These are phyloP conservation scores for Piaya cayana DNA, from an alignment of 2,113 vertebrate species.

Conservation along the genomic window DNA sequence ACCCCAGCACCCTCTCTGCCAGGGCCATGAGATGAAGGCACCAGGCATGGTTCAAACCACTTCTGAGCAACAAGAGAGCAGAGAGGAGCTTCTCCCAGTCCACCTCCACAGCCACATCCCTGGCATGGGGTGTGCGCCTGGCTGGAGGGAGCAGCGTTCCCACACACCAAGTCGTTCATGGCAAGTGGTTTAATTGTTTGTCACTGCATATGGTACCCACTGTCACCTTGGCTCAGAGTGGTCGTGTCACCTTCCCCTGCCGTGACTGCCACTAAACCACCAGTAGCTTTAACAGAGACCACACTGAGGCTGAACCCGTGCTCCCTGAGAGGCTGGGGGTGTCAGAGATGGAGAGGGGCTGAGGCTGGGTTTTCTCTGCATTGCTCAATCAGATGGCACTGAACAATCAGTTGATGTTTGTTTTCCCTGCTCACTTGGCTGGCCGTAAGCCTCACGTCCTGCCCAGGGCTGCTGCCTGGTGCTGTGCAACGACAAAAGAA, in stretches of 20 bases:
- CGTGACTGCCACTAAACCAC: not conserved
- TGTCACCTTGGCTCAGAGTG: fast-evolving
- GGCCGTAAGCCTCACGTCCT: not conserved
- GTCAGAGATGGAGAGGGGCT: fast-evolving
- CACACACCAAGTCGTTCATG: fast-evolving
- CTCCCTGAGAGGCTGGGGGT: not conserved
- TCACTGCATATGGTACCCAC: fast-evolving
- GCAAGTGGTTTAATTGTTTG: not conserved
- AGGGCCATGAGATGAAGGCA: fast-evolving
- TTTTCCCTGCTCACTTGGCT: not conserved
- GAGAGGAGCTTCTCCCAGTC: not conserved
- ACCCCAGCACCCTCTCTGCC: not conserved
- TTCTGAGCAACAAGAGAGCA: not conserved
- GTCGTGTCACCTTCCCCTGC: not conserved
- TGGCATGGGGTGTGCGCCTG: fast-evolving
- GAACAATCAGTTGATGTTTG: not conserved
- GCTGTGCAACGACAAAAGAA: fast-evolving
- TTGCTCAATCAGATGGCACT: no score
- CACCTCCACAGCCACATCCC: not conserved
- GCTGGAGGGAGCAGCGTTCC: not conserved
- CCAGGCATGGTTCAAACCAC: not conserved
- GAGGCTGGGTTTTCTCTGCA: not conserved
- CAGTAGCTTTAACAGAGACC: not conserved
- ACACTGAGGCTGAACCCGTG: not conserved
- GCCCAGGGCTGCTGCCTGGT: not conserved